These are phyloP conservation scores for Acromyrmex echinatior DNA, from an alignment of 1,140 invertebrate species.

Conservation along the genomic window DNA sequence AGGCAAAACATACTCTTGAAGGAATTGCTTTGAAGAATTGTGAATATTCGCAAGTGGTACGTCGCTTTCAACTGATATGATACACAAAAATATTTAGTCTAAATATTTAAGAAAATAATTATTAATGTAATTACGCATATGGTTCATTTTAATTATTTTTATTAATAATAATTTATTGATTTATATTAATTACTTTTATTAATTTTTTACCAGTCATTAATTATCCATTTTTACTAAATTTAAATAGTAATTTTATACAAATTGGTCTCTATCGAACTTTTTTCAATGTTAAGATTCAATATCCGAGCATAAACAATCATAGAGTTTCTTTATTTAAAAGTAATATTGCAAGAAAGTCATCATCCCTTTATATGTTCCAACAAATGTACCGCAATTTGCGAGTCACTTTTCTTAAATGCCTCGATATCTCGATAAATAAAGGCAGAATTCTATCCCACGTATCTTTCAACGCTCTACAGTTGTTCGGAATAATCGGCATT, in stretches of 20 bases:
- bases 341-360: neutral
- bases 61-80: neutral
- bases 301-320: neutral
- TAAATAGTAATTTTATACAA: neutral
- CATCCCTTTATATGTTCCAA: neutral
- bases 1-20: neutral
- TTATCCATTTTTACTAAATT: neutral
- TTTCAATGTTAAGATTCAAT: neutral
- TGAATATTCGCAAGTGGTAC: neutral
- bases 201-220: neutral
- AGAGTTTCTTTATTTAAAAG: neutral
- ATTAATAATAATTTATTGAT: neutral
- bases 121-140: too few species aligned
- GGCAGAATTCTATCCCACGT: neutral
- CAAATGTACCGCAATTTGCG: neutral
- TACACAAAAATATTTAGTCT: neutral
- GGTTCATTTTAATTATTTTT: neutral
- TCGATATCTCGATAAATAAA: constrained; percentile 24
- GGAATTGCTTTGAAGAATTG: neutral
- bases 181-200: neutral
- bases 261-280: neutral
- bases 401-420: neutral
- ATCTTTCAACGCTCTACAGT: neutral
- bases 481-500: constrained; percentile 15
- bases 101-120: constrained; percentile 20